Evolutionary conservation across 2,113 vertebrate genomes (phyloP).

Genomic region (Sus scrofa): T2T-Sscrofa CM000819.6:121978001-121978500

Average conservation of each 20-base stretch:
- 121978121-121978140: not conserved
- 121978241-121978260: not conserved
- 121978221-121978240: not conserved
- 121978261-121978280: not conserved
- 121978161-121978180: not conserved
- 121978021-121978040: not conserved
- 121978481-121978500: not conserved
- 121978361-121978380: not conserved
- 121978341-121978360: not conserved
- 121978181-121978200: not conserved
- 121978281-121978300: not conserved
- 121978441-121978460: not conserved
- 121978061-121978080: not conserved
- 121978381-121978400: not conserved
- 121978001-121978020: not conserved
- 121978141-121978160: not conserved
- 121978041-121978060: not conserved
- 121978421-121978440: not conserved
- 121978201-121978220: not conserved
- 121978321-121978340: not conserved
- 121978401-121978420: not conserved
- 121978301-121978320: not conserved
- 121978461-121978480: not conserved
- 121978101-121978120: not conserved
- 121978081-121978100: not conserved